Base-by-base conservation (phyloP, 1,140 invertebrate genomes). In the Drosophila arizonae region DNA sequence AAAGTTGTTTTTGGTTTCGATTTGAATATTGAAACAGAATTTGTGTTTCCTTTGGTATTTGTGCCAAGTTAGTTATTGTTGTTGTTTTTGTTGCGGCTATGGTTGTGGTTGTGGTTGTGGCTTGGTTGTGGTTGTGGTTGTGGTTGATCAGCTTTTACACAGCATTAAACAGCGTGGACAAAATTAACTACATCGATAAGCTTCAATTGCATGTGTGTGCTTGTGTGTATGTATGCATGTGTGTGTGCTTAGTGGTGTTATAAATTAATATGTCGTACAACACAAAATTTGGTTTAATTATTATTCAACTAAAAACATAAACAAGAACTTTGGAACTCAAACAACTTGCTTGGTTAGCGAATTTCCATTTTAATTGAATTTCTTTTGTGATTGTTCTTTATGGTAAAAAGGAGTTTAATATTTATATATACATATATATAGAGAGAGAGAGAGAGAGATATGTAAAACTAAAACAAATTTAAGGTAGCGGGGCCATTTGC, bases 401-500 rank as follows among this genome's bases (percentile, higher is more conserved):
- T 67, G 61, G 45, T 61, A 15, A 52, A 45, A 30, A 67, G 67
- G 60, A 39, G 36, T 11, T 50, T 51, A 67, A 64, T 50, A 55
- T 67, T 60, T 54, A 50, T 71, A 65, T 39, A 39, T 39, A 39
- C 24, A 67, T 45, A 55, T 67, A 55, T 54, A 50, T 54, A 50
- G 1, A 36, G 6, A 36, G 2, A 50, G 1, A 36, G 6, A 36
- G 2, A 36, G 5, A 55, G 70, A 33, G 51, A 50, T 57, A 74
- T 51, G 10, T 62, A 76, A 86, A 89, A 79, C 77, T 86, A 86
- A 90, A 90, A 90, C 88, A 90, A 90, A 90, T 90, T 90, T 80
- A 86, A 82, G 88, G 78, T 90, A 90, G 88, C 89, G 88, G 88
- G 88, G 89, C 88, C 87, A 90, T 82, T 90, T 86, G 80, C 84